phyloP scores from a whole-genome alignment of 2,113 vertebrate species.

The Crotophaga sulcirostris region DNA sequence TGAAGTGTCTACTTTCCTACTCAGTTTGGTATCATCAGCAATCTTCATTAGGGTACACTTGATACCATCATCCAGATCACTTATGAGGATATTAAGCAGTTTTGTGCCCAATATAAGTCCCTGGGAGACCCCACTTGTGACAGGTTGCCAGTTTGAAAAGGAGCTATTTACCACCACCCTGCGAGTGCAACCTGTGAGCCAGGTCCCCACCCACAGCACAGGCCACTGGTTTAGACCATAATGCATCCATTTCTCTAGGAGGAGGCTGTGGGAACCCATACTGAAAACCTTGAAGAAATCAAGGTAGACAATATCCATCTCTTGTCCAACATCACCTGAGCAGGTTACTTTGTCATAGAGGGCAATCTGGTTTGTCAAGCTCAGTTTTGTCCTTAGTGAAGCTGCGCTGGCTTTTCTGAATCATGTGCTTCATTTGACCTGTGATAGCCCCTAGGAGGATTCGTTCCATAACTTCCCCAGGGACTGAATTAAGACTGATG shows the following conservation, averaged over 20 bases:
- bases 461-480: neutral
- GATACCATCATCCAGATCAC: neutral
- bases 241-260: neutral
- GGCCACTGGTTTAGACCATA: neutral
- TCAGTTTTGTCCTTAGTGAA: neutral
- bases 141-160: neutral
- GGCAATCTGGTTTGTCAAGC: neutral
- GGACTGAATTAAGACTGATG: neutral
- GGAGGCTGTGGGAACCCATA: neutral
- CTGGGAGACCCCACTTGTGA: neutral
- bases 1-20: neutral
- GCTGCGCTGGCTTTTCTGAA: neutral
- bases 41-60: neutral
- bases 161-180: neutral
- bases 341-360: neutral
- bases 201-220: neutral
- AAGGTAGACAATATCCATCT: neutral
- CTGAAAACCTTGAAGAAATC: neutral
- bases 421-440: neutral
- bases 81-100: neutral
- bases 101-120: neutral
- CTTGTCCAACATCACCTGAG: neutral
- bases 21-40: neutral
- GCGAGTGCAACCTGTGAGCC: neutral
- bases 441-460: neutral